These are phyloP conservation scores for Dissostichus mawsoni DNA, from an alignment of 2,113 vertebrate genomes.

Conservation along the genomic window DNA sequence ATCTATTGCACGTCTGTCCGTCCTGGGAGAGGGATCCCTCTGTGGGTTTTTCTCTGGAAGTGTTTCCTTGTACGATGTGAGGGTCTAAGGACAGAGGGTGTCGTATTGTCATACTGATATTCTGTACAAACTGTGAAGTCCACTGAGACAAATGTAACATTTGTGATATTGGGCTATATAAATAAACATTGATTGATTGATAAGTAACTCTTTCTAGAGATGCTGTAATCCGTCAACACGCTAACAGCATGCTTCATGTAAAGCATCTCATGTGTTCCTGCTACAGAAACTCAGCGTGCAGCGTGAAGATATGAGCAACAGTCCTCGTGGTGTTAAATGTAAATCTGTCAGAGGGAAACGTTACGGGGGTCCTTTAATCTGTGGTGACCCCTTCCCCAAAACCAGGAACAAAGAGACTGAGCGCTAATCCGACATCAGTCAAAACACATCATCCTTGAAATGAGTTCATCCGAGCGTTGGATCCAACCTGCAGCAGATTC, in stretches of 20 bases:
- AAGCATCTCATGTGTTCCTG: neutral
- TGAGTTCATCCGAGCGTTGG: constrained; percentile 63
- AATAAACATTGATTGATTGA: no score
- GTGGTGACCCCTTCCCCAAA: constrained; percentile 55
- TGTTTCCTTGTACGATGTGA: no score
- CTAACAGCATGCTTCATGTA: neutral
- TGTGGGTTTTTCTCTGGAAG: no score
- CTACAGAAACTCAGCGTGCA: neutral
- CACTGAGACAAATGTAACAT: no score
- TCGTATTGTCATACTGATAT: no score
- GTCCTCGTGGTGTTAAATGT: constrained; percentile 26
- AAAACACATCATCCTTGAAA: constrained; percentile 78
- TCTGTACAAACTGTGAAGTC: no score
- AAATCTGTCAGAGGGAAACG: constrained; percentile 31
- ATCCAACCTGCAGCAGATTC: constrained; percentile 36
- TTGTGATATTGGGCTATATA: no score
- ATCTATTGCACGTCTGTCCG: no score
- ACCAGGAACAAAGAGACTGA: constrained; percentile 72
- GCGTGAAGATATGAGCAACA: constrained; percentile 29
- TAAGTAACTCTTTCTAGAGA: no score
- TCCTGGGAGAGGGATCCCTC: no score
- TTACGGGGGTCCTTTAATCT: constrained; percentile 35
- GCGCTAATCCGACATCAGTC: constrained; percentile 78
- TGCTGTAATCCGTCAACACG: neutral
- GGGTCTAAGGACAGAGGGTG: no score